Conservation (phyloP, 2,797 vertebrate species). For the Macrochelys suwanniensis region DNA sequence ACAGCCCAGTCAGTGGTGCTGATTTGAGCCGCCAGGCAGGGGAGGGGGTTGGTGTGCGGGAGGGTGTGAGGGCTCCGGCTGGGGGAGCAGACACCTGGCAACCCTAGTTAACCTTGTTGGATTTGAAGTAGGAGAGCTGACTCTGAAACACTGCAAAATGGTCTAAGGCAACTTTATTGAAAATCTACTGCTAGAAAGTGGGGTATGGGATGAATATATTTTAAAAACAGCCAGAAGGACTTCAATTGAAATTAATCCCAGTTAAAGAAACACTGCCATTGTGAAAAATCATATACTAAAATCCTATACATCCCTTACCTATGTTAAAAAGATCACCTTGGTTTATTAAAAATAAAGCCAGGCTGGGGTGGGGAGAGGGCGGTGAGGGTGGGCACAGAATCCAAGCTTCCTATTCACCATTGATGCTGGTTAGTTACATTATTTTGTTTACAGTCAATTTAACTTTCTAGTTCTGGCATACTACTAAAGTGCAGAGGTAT, state of each 20-base stretch:
- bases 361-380: not conserved
- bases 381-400: not conserved
- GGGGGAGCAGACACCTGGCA: too few relatives aligned
- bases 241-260: constrained; percentile 30
- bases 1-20: too few relatives aligned
- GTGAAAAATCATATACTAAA: not conserved
- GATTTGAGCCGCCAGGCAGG: too few relatives aligned
- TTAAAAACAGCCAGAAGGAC: constrained; percentile 35
- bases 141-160: not conserved
- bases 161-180: not conserved
- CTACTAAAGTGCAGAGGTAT: not conserved
- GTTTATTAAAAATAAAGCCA: not conserved
- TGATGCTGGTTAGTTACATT: not conserved
- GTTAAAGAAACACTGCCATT: constrained; percentile 3
- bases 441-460: not conserved
- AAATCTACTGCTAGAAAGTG: constrained; percentile 35
- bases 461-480: not conserved
- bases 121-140: not conserved
- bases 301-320: not conserved
- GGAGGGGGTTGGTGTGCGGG: too few relatives aligned
- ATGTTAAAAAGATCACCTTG: not conserved
- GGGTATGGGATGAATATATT: constrained; percentile 30
- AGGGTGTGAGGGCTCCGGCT: too few relatives aligned
- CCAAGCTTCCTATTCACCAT: constrained; percentile 15
- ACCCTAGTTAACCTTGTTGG: not conserved